Evolutionary conservation across 2,888 invertebrate species (phyloP).

Genomic region (Ochropleura leucogaster): DNA sequence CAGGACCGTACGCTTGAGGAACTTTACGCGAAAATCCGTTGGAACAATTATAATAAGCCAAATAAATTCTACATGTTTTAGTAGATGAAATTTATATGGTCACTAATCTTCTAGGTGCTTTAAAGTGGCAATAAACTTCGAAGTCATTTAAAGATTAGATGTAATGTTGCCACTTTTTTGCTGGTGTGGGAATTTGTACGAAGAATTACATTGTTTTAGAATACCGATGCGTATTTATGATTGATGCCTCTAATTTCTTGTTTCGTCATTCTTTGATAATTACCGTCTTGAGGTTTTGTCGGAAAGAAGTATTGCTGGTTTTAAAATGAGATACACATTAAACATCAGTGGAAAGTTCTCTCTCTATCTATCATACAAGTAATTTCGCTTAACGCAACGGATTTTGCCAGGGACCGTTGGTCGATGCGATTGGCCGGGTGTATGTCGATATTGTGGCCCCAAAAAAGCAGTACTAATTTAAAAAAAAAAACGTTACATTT

Average conservation of each 20-base stretch:
- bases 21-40: not conserved
- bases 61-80: conserved; percentile 2
- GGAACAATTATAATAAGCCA: not conserved
- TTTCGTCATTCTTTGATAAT: conserved; percentile 6
- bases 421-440: too few relatives aligned
- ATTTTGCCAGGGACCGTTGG: too few relatives aligned
- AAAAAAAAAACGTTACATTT: too few relatives aligned
- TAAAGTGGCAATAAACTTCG: not conserved
- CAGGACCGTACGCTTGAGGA: conserved; percentile 9
- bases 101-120: not conserved
- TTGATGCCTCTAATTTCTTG: conserved; percentile 18
- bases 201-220: conserved; percentile 47
- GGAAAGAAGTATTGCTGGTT: not conserved
- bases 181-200: conserved; percentile 41
- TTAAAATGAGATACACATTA: not conserved
- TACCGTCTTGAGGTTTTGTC: not conserved
- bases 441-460: too few relatives aligned
- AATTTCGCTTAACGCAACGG: not conserved
- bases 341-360: not conserved
- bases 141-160: conserved; percentile 29
- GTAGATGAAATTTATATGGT: not conserved
- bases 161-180: conserved; percentile 36
- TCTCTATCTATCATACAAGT: not conserved
- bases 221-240: conserved; percentile 10
- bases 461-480: too few relatives aligned